Evolutionary conservation across 2,797 vertebrate genomes (phyloP).

Genomic region (Sitta carolinensis): DNA sequence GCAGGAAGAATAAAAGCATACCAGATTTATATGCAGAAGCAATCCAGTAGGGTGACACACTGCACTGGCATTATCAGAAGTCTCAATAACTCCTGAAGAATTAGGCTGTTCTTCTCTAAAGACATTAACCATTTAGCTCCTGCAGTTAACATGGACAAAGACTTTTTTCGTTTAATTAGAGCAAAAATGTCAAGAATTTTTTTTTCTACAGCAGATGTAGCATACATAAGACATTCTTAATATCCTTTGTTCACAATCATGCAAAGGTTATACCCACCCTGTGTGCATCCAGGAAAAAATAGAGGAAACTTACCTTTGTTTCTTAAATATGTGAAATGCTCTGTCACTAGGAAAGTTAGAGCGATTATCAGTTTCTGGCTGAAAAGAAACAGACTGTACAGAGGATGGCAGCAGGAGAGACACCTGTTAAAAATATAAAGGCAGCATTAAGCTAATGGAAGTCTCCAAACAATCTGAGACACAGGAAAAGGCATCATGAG

Average conservation of each 20-base stretch:
- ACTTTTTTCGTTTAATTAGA: neutral
- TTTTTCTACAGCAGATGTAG: neutral
- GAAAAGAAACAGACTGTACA: slow-evolving; percentile 96
- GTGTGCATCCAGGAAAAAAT: neutral
- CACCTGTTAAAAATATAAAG: slow-evolving; percentile 78
- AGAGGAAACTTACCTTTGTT: slow-evolving; percentile 85
- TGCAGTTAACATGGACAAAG: neutral
- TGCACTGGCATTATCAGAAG: slow-evolving; percentile 9
- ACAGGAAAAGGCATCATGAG: neutral
- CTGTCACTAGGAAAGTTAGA: slow-evolving; percentile 94
- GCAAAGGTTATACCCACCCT: neutral
- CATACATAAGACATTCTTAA: neutral
- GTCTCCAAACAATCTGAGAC: neutral
- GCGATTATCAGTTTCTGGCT: slow-evolving; percentile 97
- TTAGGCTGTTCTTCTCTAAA: slow-evolving; percentile 33
- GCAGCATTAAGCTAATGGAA: neutral
- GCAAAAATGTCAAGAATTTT: neutral
- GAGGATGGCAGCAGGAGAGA: slow-evolving; percentile 84
- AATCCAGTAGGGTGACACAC: slow-evolving; percentile 8
- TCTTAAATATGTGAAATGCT: slow-evolving; percentile 98
- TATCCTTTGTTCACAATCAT: neutral
- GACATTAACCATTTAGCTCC: slow-evolving; percentile 13
- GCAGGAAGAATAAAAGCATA: slow-evolving; percentile 12
- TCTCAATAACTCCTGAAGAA: slow-evolving; percentile 28
- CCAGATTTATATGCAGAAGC: slow-evolving; percentile 17